Conservation (phyloP, 2,113 vertebrate species). For the Daubentonia madagascariensis region DNA sequence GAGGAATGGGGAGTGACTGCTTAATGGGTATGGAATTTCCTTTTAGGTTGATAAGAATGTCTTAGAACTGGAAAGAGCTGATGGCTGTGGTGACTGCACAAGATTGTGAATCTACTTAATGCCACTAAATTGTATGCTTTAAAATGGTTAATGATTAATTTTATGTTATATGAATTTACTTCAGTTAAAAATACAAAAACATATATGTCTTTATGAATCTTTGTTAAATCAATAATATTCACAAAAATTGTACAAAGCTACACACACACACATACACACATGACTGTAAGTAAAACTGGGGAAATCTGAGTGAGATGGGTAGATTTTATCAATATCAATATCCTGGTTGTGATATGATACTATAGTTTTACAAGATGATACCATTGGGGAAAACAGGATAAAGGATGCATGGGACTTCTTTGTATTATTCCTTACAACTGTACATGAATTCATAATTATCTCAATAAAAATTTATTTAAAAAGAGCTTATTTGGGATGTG, state of each 20-base stretch:
- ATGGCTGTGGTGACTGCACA: neutral
- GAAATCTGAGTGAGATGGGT: neutral
- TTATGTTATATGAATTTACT: too few relatives aligned
- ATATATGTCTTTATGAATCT: too few relatives aligned
- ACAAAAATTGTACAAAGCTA: neutral
- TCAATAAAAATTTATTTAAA: neutral
- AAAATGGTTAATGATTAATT: too few relatives aligned
- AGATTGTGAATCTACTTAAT: neutral
- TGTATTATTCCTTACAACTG: neutral
- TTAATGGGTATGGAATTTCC: neutral
- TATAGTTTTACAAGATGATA: neutral
- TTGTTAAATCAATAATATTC: neutral
- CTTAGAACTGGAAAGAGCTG: neutral
- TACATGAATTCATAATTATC: neutral
- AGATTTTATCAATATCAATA: too few relatives aligned
- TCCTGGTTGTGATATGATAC: neutral
- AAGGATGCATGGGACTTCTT: neutral
- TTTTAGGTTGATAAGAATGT: neutral
- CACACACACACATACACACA: neutral
- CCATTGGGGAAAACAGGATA: neutral
- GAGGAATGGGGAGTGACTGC: neutral
- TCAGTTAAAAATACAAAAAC: too few relatives aligned
- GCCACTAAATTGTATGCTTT: neutral
- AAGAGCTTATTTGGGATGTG: neutral
- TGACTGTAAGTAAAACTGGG: neutral